Evolutionary conservation across 2,888 invertebrate species (phyloP).

Genomic region (Ophioninae sp.): DNA sequence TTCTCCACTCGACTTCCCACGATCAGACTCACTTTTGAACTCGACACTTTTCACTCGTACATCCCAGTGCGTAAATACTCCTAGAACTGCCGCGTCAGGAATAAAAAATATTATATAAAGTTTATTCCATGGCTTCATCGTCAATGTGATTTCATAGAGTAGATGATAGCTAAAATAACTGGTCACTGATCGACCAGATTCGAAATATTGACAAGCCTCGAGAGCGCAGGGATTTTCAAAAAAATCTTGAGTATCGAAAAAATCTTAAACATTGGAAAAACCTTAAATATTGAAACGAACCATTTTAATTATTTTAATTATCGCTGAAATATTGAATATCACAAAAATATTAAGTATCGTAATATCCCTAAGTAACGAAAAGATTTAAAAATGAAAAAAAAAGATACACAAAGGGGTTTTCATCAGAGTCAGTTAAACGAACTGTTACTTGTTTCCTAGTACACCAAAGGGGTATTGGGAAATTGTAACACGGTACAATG

Average conservation of each 20-base stretch:
- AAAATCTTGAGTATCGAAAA: not conserved
- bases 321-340: not conserved
- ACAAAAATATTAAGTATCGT: too few species aligned
- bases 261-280: too few species aligned
- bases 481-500: not conserved
- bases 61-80: not conserved
- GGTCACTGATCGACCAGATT: not conserved
- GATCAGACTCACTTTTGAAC: not conserved
- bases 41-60: not conserved
- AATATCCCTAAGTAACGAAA: too few species aligned
- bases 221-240: not conserved
- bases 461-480: not conserved
- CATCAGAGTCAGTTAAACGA: too few species aligned
- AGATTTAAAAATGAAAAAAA: too few species aligned
- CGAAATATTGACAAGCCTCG: not conserved
- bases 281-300: too few species aligned
- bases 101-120: not conserved
- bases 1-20: constrained; percentile 33
- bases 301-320: too few species aligned
- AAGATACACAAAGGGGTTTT: too few species aligned
- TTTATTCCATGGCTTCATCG: not conserved
- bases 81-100: not conserved
- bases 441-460: too few species aligned
- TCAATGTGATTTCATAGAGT: not conserved
- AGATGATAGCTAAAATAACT: not conserved